Conservation (phyloP, 2,888 invertebrate species). For the Philopedon plagiatum region DNA sequence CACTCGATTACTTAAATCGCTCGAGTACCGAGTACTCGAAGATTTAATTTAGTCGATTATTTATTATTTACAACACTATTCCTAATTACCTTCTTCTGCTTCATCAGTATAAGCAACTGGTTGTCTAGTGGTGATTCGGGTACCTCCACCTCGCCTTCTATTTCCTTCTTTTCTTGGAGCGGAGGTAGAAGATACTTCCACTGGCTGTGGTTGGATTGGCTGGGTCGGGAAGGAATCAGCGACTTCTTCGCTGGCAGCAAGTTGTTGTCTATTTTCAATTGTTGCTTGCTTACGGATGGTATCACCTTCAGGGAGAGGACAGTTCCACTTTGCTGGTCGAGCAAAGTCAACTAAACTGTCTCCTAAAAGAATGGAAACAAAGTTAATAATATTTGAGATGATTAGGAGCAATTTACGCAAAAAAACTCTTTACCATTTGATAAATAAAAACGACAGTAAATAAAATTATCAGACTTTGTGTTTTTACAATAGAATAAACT, state of each 20-base stretch:
- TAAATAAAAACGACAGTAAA: too few relatives aligned
- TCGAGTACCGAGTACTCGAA: too few relatives aligned
- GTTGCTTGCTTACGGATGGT: conserved; percentile 45
- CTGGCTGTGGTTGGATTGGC: conserved; percentile 38
- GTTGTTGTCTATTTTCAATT: conserved; percentile 11
- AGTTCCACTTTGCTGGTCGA: conserved; percentile 91
- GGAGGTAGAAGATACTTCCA: conserved; percentile 35
- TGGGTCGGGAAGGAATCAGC: background rate
- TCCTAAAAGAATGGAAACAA: conserved; percentile 57
- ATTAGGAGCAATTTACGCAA: too few relatives aligned
- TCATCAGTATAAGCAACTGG: conserved; percentile 42
- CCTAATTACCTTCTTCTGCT: conserved; percentile 44
- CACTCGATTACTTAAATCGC: too few relatives aligned
- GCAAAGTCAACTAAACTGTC: conserved; percentile 89
- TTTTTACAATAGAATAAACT: too few relatives aligned
- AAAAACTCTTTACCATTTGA: too few relatives aligned
- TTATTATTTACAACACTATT: background rate
- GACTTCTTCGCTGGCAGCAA: background rate
- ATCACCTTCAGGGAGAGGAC: conserved; percentile 87
- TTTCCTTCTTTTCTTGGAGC: conserved; percentile 50
- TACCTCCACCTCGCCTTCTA: conserved; percentile 56
- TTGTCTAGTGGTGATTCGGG: conserved; percentile 30
- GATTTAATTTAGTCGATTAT: too few relatives aligned
- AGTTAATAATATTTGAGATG: too few relatives aligned
- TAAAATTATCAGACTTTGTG: too few relatives aligned